Percentiles rank a stretch among this genome's conserved stretches.
phyloP scores from a whole-genome alignment of 2,113 vertebrate species.

The Ptychochromis oligacanthus region DNA sequence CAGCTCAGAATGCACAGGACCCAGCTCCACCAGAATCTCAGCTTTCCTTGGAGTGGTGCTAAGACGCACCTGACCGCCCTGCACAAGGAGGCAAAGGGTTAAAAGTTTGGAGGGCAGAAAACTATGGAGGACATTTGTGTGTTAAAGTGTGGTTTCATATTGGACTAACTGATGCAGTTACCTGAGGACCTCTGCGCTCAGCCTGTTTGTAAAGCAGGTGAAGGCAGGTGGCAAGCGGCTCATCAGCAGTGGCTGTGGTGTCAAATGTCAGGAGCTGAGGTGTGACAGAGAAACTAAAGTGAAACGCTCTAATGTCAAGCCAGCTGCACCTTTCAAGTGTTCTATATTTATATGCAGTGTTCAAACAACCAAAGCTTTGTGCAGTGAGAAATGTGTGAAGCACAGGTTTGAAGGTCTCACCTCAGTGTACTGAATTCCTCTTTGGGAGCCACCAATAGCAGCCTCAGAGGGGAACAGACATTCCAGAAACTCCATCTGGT shows the following conservation, averaged over 20 bases:
- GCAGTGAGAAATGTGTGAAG: slow-evolving; percentile 2
- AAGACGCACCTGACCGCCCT: slow-evolving; percentile 93
- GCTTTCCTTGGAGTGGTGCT: slow-evolving; percentile 92
- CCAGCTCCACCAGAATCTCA: slow-evolving; percentile 91
- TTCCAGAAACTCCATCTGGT: slow-evolving; percentile 90
- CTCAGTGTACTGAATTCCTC: slow-evolving; percentile 89
- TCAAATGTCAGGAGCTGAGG: slow-evolving; percentile 91
- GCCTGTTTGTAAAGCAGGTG: slow-evolving; percentile 94
- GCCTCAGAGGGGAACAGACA: slow-evolving; percentile 92
- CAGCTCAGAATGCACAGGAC: slow-evolving; percentile 86
- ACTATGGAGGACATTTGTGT: not conserved
- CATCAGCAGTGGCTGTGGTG: slow-evolving; percentile 74
- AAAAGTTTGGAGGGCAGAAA: not conserved
- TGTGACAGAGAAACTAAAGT: slow-evolving; percentile 54
- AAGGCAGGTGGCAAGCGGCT: slow-evolving; percentile 82
- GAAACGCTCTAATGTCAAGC: not conserved
- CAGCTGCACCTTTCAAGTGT: not conserved
- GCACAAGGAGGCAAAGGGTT: slow-evolving; percentile 24
- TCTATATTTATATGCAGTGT: not conserved
- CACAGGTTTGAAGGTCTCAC: slow-evolving; percentile 70
- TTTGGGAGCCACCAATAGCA: slow-evolving; percentile 77
- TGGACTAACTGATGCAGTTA: slow-evolving; percentile 61
- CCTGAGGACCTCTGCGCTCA: slow-evolving; percentile 93
- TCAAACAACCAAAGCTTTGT: not conserved
- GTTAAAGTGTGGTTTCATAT: not conserved